Percentiles rank a stretch among this genome's conserved stretches.
Evolutionary conservation across 2,797 vertebrate genomes (phyloP).

Genomic region (Calcarius lapponicus): DNA sequence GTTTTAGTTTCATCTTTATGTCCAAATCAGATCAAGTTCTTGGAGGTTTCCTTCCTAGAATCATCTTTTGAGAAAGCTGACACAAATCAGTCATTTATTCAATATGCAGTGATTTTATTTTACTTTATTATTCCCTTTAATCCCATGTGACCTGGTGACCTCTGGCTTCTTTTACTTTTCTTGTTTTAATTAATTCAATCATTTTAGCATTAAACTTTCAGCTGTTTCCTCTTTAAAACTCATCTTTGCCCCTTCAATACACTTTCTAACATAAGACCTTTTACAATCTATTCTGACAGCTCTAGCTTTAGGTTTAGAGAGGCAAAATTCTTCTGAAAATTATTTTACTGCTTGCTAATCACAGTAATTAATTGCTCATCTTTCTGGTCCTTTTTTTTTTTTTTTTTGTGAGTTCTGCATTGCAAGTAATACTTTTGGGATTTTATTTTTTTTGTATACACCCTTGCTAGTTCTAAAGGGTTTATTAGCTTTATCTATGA

Average conservation of each 20-base stretch:
- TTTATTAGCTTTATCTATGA: background rate
- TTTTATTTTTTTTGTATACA: background rate
- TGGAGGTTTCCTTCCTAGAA: background rate
- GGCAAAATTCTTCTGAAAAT: background rate
- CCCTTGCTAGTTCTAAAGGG: background rate
- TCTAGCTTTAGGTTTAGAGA: background rate
- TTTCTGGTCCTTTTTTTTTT: background rate
- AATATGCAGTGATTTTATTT: background rate
- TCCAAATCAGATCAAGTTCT: background rate
- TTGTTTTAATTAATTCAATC: background rate
- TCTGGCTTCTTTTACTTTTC: background rate
- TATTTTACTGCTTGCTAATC: background rate
- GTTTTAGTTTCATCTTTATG: background rate
- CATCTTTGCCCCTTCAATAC: background rate
- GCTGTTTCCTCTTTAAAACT: slow-evolving; percentile 8
- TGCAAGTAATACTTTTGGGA: background rate
- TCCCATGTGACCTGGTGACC: background rate
- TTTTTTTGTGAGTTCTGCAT: background rate
- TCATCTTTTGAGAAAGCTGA: background rate
- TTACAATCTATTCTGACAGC: background rate
- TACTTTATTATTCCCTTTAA: background rate
- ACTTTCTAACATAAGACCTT: background rate
- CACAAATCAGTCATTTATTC: background rate
- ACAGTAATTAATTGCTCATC: background rate
- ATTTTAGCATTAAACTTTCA: background rate